Evolutionary conservation across 2,113 vertebrate species (phyloP).

Genomic region (Probosciger aterrimus): DNA sequence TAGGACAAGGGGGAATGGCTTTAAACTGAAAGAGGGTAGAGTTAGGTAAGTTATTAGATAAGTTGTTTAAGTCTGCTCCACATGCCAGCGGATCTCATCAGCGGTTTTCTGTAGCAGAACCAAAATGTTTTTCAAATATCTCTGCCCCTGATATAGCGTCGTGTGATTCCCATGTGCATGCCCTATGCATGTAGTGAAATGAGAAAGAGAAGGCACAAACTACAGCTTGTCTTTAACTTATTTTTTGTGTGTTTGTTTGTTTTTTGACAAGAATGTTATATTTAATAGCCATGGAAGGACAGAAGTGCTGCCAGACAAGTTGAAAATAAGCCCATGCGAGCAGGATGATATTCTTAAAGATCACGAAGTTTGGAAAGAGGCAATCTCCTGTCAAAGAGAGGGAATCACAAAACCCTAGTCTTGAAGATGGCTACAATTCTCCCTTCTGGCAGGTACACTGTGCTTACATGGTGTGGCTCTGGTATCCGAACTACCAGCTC

Average conservation of each 20-base stretch:
- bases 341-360: not conserved
- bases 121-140: not conserved
- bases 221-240: not conserved
- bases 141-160: not conserved
- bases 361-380: not conserved
- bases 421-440: not conserved
- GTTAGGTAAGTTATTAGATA: not conserved
- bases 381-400: not conserved
- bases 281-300: not conserved
- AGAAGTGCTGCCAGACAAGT: not conserved
- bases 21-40: not conserved
- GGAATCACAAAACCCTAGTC: not conserved
- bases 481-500: not conserved
- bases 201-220: not conserved
- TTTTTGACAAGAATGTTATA: not conserved
- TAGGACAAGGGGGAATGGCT: not conserved
- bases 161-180: not conserved
- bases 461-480: not conserved
- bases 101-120: not conserved
- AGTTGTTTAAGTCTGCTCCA: not conserved
- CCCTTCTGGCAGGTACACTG: not conserved
- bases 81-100: not conserved
- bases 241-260: not conserved
- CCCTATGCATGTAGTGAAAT: not conserved
- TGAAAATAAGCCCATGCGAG: not conserved